Conservation (phyloP, 2,113 vertebrate genomes). For the Xenopus borealis region DNA sequence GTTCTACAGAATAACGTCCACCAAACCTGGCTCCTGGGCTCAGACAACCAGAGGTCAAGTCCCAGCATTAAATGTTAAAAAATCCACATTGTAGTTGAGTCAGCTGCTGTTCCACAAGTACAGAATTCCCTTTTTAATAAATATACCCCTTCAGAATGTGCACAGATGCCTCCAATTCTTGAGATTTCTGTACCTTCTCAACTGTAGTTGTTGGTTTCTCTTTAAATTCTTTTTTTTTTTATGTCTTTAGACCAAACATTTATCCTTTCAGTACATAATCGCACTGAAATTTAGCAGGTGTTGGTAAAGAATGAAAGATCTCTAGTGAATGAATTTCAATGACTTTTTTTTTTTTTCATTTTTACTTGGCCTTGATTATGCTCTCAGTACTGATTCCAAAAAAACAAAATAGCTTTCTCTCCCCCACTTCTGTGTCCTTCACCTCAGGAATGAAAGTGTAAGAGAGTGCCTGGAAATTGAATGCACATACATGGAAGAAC, state of each 20-base stretch:
- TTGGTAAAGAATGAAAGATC: conserved; percentile 31
- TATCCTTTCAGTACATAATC: conserved; percentile 37
- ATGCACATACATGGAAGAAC: conserved; percentile 27
- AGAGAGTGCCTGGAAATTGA: conserved; percentile 19
- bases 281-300: conserved; percentile 46
- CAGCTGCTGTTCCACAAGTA: too few species aligned
- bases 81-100: too few species aligned
- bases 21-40: too few species aligned
- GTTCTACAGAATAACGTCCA: too few species aligned
- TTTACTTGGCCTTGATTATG: conserved; percentile 55
- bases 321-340: conserved; percentile 6
- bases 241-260: conserved; percentile 54
- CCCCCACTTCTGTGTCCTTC: conserved; percentile 48
- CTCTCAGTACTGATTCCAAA: conserved; percentile 49
- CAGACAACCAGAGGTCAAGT: too few species aligned
- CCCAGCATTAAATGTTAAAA: too few species aligned
- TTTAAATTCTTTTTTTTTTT: conserved; percentile 10
- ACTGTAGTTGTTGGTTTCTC: not conserved
- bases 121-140: too few species aligned
- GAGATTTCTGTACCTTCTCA: too few species aligned
- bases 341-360: conserved; percentile 45
- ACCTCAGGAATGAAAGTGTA: conserved; percentile 36
- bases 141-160: too few species aligned
- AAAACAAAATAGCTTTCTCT: conserved; percentile 50
- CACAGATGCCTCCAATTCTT: too few species aligned